phyloP scores from a whole-genome alignment of 1,140 invertebrate species.

The Cotesia typhae region DNA sequence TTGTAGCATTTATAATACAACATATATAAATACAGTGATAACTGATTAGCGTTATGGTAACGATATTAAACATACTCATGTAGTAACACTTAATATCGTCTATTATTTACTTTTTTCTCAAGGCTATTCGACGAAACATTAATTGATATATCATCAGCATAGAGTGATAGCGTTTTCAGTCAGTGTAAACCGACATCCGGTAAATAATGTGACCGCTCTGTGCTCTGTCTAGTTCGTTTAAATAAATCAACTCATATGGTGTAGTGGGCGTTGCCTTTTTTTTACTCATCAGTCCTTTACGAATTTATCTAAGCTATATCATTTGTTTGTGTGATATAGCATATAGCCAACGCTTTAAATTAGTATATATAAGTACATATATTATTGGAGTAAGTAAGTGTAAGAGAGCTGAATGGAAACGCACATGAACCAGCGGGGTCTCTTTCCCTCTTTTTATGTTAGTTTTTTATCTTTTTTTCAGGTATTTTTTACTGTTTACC shows the following conservation, averaged over 20 bases:
- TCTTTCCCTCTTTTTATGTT: too few species aligned
- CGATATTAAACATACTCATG: too few species aligned
- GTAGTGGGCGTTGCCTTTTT: slow-evolving; percentile 29
- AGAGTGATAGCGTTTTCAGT: slow-evolving; percentile 27
- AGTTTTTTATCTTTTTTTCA: too few species aligned
- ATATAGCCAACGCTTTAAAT: neutral
- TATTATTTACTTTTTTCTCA: slow-evolving; percentile 12
- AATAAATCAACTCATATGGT: slow-evolving; percentile 20
- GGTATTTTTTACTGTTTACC: too few species aligned
- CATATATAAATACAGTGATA: too few species aligned
- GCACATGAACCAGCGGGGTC: too few species aligned
- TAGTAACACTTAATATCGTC: neutral
- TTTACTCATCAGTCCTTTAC: slow-evolving; percentile 10
- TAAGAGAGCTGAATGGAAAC: too few species aligned
- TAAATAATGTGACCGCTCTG: slow-evolving; percentile 21
- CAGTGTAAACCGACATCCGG: slow-evolving; percentile 19
- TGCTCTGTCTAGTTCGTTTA: slow-evolving; percentile 7
- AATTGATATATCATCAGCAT: slow-evolving; percentile 6
- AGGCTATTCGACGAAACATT: slow-evolving; percentile 7
- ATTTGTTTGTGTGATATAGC: neutral
- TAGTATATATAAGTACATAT: neutral
- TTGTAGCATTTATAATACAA: too few species aligned
- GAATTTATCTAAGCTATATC: slow-evolving; percentile 16
- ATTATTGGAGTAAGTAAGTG: too few species aligned
- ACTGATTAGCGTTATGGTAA: too few species aligned